A percentile compares a stretch with the other conserved stretches of the same genome.
Conservation (phyloP, 2,797 vertebrate species). For the Ctenochaetus hawaiiensis region DNA sequence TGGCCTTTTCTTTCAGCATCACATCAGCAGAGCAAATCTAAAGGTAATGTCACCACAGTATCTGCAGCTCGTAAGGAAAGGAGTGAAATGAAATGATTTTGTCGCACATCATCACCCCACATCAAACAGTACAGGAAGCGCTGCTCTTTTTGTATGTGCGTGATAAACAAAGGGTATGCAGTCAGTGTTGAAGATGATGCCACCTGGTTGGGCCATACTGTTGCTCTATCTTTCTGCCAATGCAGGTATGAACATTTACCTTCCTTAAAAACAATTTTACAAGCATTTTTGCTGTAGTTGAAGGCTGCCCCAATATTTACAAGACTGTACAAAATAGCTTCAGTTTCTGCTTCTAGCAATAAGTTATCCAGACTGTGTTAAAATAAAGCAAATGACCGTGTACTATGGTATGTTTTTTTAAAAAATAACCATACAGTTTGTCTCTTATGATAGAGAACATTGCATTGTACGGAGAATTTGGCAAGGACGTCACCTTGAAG, state of each 20-base stretch:
- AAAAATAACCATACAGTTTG: neutral
- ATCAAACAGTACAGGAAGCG: slow-evolving; percentile 29
- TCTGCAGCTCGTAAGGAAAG: neutral
- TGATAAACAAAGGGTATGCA: neutral
- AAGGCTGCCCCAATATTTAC: neutral
- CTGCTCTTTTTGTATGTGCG: fast-evolving
- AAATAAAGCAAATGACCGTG: neutral
- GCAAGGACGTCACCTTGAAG: slow-evolving; percentile 32
- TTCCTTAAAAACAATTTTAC: neutral
- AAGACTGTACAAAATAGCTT: neutral
- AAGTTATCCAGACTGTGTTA: neutral
- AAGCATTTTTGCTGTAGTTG: neutral
- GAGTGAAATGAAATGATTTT: neutral
- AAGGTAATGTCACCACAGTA: neutral
- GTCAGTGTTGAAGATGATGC: slow-evolving; percentile 31
- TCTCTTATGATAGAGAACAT: slow-evolving; percentile 15
- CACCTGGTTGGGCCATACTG: neutral
- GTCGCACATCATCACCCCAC: slow-evolving; percentile 7
- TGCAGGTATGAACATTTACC: slow-evolving; percentile 35
- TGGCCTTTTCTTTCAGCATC: neutral
- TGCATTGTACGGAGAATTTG: neutral
- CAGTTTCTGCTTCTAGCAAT: neutral
- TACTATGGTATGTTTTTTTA: neutral
- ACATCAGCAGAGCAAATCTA: neutral
- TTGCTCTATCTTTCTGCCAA: slow-evolving; percentile 30